Evolutionary conservation across 2,113 vertebrate genomes (phyloP).

Genomic region (Agapornis roseicollis): DNA sequence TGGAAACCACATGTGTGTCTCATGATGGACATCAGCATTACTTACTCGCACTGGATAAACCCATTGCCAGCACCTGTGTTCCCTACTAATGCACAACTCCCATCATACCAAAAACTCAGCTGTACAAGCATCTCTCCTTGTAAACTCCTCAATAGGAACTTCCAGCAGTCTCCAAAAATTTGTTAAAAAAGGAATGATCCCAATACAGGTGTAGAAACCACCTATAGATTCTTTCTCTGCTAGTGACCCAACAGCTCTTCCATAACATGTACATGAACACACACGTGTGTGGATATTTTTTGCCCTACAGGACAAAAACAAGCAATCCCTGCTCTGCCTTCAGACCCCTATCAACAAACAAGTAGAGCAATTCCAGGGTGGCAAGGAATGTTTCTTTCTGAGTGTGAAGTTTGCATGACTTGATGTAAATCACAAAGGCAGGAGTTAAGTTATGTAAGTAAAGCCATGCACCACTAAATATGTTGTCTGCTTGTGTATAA

Average conservation of each 20-base stretch:
- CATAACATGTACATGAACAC: accelerated
- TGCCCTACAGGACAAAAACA: background rate
- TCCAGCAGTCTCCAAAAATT: background rate
- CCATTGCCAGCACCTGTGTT: accelerated
- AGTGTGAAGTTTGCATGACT: background rate
- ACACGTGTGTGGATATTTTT: background rate
- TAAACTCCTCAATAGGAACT: background rate
- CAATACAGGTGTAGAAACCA: background rate
- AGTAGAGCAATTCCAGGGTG: background rate
- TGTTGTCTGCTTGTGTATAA: background rate
- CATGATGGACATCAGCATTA: accelerated
- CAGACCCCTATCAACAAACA: background rate
- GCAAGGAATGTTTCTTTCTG: background rate
- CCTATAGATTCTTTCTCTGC: background rate
- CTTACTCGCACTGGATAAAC: background rate
- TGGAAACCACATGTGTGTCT: background rate
- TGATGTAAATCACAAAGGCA: background rate
- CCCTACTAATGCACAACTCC: background rate
- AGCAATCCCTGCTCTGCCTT: background rate
- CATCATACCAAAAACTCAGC: background rate
- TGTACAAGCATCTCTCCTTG: background rate
- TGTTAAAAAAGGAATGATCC: background rate
- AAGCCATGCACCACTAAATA: background rate
- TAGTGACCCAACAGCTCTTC: background rate
- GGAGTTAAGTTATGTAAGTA: background rate